These are phyloP conservation scores for Cydia pomonella DNA, from an alignment of 1,140 invertebrate species.

Conservation along the genomic window DNA sequence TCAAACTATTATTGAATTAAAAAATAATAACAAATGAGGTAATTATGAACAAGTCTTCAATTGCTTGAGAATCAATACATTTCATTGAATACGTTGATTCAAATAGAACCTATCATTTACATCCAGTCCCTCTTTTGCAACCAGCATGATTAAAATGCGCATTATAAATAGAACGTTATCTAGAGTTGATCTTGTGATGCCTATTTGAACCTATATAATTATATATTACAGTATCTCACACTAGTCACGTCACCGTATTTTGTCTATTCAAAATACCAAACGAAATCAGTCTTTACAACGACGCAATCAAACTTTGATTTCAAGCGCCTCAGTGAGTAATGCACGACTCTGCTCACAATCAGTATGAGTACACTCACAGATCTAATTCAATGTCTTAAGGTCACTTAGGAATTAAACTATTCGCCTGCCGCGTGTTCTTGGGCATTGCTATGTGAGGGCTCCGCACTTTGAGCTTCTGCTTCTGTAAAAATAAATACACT, in stretches of 20 bases:
- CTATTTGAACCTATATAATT: constrained; percentile 42
- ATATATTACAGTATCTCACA: constrained; percentile 47
- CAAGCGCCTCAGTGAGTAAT: constrained; percentile 11
- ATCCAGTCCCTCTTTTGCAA: neutral
- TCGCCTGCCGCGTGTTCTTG: constrained; percentile 50
- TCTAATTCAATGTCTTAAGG: constrained; percentile 44
- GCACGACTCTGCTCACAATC: constrained; percentile 17
- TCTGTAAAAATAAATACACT: constrained; percentile 56
- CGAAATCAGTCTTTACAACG: constrained; percentile 64
- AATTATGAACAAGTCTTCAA: neutral
- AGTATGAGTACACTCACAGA: constrained; percentile 42
- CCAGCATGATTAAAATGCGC: constrained; percentile 24
- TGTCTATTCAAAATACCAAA: constrained; percentile 53
- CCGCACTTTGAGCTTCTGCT: constrained; percentile 60
- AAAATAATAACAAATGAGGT: constrained; percentile 20
- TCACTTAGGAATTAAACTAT: constrained; percentile 42
- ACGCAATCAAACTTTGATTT: constrained; percentile 53
- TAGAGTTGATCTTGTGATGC: constrained; percentile 49
- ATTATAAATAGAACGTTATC: constrained; percentile 11
- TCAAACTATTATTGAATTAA: constrained; percentile 18
- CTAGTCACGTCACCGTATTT: constrained; percentile 48
- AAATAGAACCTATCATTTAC: neutral
- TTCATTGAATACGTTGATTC: neutral
- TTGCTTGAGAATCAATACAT: neutral
- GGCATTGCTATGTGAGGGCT: constrained; percentile 67